Conservation (phyloP, 2,888 invertebrate species). For the Ptychoptera albimana region DNA sequence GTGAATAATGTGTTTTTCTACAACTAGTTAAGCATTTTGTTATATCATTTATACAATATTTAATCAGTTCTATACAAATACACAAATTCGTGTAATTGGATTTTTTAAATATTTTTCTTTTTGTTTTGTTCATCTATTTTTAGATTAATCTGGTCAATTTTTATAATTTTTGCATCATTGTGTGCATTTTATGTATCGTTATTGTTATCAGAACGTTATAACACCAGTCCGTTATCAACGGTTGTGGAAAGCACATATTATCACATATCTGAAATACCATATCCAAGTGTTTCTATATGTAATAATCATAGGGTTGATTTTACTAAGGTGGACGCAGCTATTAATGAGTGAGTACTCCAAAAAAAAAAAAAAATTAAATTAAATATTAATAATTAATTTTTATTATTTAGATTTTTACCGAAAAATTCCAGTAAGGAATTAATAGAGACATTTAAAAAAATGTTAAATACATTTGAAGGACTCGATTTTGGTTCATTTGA, state of each 20-base stretch:
- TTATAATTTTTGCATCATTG: background rate
- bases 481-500: conserved; percentile 7
- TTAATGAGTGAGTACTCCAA: background rate
- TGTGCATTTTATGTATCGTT: conserved; percentile 4
- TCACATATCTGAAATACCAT: conserved; percentile 4
- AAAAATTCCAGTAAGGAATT: background rate
- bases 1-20: no score
- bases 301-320: conserved; percentile 6
- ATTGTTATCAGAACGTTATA: conserved; percentile 5
- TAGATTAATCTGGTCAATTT: conserved; percentile 3
- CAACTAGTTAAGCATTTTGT: no score
- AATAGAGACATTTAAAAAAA: background rate
- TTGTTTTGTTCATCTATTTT: no score
- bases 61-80: no score
- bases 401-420: conserved; percentile 1
- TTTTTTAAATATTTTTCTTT: no score
- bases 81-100: no score
- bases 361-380: no score
- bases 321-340: conserved; percentile 1
- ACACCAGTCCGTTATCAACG: conserved; percentile 5
- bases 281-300: conserved; percentile 2
- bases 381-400: background rate
- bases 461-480: conserved; percentile 3
- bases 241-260: conserved; percentile 6
- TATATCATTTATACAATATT: no score